These are phyloP conservation scores for Entelurus aequoreus DNA, from an alignment of 2,113 vertebrate genomes.

Conservation along the genomic window DNA sequence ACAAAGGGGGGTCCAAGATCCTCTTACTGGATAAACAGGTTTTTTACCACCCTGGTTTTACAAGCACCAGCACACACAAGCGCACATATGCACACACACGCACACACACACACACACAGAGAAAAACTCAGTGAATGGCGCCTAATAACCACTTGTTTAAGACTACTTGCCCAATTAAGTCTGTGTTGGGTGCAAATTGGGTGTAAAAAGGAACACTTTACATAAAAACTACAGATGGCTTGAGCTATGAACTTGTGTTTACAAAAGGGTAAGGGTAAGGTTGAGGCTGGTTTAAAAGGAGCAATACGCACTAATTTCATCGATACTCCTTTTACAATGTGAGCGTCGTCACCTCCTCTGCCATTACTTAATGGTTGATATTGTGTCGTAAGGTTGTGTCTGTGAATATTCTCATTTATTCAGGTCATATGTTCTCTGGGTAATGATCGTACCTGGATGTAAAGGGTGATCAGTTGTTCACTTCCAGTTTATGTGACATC, in stretches of 20 bases:
- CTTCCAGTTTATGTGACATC: no score
- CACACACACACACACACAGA: conserved; percentile 18
- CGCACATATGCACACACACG: conserved; percentile 3
- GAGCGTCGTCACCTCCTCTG: no score
- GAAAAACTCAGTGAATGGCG: conserved; percentile 6
- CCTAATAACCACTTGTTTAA: conserved; percentile 40
- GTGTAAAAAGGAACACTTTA: conserved; percentile 39
- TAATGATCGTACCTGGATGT: no score
- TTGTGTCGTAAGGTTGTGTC: no score
- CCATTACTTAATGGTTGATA: no score
- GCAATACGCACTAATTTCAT: no score
- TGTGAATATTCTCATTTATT: no score
- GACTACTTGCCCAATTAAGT: conserved; percentile 47
- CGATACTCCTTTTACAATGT: no score
- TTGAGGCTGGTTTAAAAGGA: no score
- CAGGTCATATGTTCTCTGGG: no score
- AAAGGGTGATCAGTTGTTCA: no score
- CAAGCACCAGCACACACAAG: conserved; percentile 4
- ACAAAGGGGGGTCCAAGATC: conserved; percentile 43
- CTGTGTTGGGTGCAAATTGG: conserved; percentile 41
- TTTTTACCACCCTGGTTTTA: conserved; percentile 51
- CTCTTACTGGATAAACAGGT: conserved; percentile 63
- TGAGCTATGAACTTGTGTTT: neutral
- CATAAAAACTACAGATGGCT: conserved; percentile 18
- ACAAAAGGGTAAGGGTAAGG: no score